These are phyloP conservation scores for Bovichtus variegatus DNA, from an alignment of 2,797 vertebrate species.

Conservation along the genomic window DNA sequence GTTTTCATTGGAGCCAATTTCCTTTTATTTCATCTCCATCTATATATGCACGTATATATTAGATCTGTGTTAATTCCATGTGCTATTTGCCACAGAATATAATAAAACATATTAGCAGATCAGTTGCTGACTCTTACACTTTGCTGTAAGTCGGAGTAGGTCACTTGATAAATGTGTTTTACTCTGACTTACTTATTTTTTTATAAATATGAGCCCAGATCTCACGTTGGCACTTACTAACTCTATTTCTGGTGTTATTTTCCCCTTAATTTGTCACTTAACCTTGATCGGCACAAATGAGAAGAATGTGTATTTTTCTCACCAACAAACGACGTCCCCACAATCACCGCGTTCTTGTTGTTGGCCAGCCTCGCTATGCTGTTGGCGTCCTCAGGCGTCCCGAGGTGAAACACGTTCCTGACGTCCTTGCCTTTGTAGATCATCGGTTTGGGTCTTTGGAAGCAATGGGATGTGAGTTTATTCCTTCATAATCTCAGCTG, in stretches of 20 bases:
- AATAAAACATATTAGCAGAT: too few species aligned
- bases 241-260: background rate
- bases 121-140: too few species aligned
- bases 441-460: slow-evolving; percentile 90
- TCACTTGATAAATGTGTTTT: too few species aligned
- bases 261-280: background rate
- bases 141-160: too few species aligned
- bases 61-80: background rate
- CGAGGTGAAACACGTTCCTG: slow-evolving; percentile 93
- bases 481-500: background rate
- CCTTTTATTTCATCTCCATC: background rate
- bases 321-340: slow-evolving; percentile 97
- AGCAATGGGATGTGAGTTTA: background rate
- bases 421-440: slow-evolving; percentile 95
- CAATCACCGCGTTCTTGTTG: slow-evolving; percentile 94
- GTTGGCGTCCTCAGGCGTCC: slow-evolving; percentile 95
- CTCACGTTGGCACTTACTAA: background rate
- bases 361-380: slow-evolving; percentile 91
- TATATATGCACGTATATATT: background rate
- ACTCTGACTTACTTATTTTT: background rate
- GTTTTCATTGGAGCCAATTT: background rate
- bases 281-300: background rate
- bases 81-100: background rate
- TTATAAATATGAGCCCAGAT: background rate
- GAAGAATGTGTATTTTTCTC: slow-evolving; percentile 57